Base-by-base conservation (phyloP, 2,888 invertebrate species). In the Branchellion lobata region DNA sequence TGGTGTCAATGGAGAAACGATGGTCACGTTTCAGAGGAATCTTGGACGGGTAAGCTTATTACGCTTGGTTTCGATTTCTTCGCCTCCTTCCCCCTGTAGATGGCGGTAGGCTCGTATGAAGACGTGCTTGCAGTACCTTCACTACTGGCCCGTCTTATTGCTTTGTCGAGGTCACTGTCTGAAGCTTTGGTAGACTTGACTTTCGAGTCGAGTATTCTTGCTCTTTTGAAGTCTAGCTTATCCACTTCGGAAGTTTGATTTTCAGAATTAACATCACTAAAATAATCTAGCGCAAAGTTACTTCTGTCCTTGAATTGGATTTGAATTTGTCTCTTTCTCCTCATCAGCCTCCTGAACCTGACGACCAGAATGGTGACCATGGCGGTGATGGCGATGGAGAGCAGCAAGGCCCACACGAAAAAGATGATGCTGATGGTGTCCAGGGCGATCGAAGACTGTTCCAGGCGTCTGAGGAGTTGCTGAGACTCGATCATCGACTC, bases 261-360 rank as follows among this genome's bases (percentile, higher is more conserved):
- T 47, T 8, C 8, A 47, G 8, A 8, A 47, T 47, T 18, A 8
- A 14, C 47, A 47, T 8, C 47, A 47, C 18, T 18, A 47, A 47
- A 18, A 47, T 47, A 47, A n/a, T n/a, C n/a, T n/a, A n/a, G n/a
- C n/a, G n/a, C n/a, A 47, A 47, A 47, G 47, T 47, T 18, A 47
- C 18, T 47, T 47, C 11, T 8, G 8, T 18, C 18, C 47, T 47
- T 47, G 47, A 47, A 47, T 18, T 18, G 8, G 47, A 14, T 14
- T 18, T 47, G 11, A 57, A 57, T 57, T 29, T 69, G 8, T 29
- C 18, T 31, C n/a, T 69, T 69, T 29, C 34, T 69, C 21, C 14
- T 31, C 21, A 5, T 29, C 36, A 73, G 73, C 73, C 73, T 36
- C 31, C 24, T 34, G 73, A 40, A 73, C n/a, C 73, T 36, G n/a